Base-by-base conservation (phyloP, 2,888 invertebrate species). In the Ramazzottius varieornatus region DNA sequence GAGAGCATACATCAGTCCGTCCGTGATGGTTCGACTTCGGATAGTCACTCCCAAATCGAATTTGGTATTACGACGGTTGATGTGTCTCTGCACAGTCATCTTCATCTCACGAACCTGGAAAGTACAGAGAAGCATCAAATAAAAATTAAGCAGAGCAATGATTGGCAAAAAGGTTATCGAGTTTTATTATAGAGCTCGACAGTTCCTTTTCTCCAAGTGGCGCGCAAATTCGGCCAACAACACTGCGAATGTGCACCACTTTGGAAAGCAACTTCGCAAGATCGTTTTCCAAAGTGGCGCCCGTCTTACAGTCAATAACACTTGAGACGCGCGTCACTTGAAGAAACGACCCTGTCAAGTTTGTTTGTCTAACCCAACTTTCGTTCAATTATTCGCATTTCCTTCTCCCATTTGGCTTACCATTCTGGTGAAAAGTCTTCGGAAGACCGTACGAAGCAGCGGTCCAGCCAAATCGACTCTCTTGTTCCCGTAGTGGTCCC, bases 401-500 rank as follows among this genome's bases (percentile, higher is more conserved):
- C n/a, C n/a, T n/a, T n/a, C n/a, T n/a, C n/a, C n/a, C n/a, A n/a
- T n/a, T n/a, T n/a, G n/a, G 24, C n/a, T 4, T 24, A 16, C 20
- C 54, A 54, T 54, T 29, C 24, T 13, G 4, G 4, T 16, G 29
- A 54, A 54, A 54, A 16, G 75, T 74, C 75, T 75, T 71, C 76
- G 72, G 69, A 77, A 77, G 33, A 77, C 69, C 70, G 75, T 76
- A 32, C 76, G 75, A 13, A 77, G 68, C 32, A 77, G 69, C 32
- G 77, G 77, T 46, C 77, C 77, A 63, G 77, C 77, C 66, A 77
- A 69, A 70, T 77, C 77, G n/a, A 77, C 69, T 66, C 77, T 70
- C 69, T 77, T 77, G 72, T 77, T 76, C 40, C 76, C 77, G 69
- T 76, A 76, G 72, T 77, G 76, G 76, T 77, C 77, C 68, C 77